phyloP scores from a whole-genome alignment of 2,113 vertebrate genomes.

The Labeo catla region DNA sequence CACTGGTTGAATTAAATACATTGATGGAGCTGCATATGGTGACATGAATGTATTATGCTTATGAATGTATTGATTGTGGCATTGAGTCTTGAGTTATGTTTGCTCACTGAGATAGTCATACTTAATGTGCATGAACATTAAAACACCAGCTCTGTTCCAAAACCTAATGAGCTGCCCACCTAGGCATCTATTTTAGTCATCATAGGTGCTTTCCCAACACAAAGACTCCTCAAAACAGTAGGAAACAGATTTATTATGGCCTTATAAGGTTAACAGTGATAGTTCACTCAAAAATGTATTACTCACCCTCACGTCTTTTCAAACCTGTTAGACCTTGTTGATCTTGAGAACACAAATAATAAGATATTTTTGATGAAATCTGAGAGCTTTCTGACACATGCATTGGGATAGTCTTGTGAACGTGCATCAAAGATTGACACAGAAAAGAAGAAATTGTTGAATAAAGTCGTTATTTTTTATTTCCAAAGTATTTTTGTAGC shows the following conservation, averaged over 20 bases:
- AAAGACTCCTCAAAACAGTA: not conserved
- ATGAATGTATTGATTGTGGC: constrained; percentile 61
- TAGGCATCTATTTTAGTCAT: not conserved
- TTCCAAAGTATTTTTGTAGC: too few relatives aligned
- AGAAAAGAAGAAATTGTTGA: too few relatives aligned
- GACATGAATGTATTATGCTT: constrained; percentile 47
- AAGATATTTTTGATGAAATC: too few relatives aligned
- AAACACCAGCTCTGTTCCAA: constrained; percentile 17
- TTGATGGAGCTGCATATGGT: constrained; percentile 56
- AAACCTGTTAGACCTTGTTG: too few relatives aligned
- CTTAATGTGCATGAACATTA: not conserved
- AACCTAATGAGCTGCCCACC: not conserved
- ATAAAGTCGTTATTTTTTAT: too few relatives aligned
- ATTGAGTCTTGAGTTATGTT: constrained; percentile 28
- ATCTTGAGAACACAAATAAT: too few relatives aligned
- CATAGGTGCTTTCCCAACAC: not conserved
- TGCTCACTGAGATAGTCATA: not conserved
- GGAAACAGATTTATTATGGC: not conserved
- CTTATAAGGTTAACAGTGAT: not conserved
- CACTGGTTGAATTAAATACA: constrained; percentile 58
- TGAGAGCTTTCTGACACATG: too few relatives aligned
- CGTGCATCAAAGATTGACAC: too few relatives aligned
- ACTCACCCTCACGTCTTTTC: too few relatives aligned
- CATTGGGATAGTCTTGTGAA: too few relatives aligned
- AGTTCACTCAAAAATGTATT: too few relatives aligned